phyloP scores from a whole-genome alignment of 2,113 vertebrate genomes.

The Asarcornis scutulata region DNA sequence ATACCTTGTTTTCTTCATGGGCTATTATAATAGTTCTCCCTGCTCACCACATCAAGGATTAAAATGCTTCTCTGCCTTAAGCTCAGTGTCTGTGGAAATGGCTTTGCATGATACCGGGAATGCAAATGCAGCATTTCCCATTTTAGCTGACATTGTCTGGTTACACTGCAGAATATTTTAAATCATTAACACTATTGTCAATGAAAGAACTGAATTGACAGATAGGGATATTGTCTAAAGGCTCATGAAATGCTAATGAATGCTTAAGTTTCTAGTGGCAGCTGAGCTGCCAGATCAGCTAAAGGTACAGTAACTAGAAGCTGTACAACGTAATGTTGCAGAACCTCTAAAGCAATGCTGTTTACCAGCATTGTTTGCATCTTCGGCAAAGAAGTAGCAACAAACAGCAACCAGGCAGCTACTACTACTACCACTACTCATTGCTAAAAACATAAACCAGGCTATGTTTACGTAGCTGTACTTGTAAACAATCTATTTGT shows the following conservation, averaged over 20 bases:
- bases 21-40: neutral
- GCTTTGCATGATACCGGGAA: slow-evolving; percentile 32
- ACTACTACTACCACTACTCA: neutral
- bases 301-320: slow-evolving; percentile 7
- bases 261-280: slow-evolving; percentile 36
- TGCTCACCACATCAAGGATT: slow-evolving; percentile 16
- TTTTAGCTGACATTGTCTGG: slow-evolving; percentile 58
- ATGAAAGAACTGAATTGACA: slow-evolving; percentile 50
- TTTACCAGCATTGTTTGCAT: neutral
- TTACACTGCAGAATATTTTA: slow-evolving; percentile 68
- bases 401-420: neutral
- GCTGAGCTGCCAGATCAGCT: slow-evolving; percentile 32
- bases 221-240: slow-evolving; percentile 63
- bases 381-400: neutral
- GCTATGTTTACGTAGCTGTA: neutral
- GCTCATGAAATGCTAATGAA: slow-evolving; percentile 67
- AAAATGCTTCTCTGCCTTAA: slow-evolving; percentile 46
- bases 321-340: slow-evolving; percentile 13
- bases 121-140: slow-evolving; percentile 39
- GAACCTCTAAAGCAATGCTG: neutral
- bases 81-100: slow-evolving; percentile 48
- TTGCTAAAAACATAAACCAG: neutral
- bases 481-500: neutral
- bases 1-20: slow-evolving; percentile 20
- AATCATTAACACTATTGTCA: slow-evolving; percentile 65